Evolutionary conservation across 2,113 vertebrate species (phyloP).

Genomic region (Chauna torquata): DNA sequence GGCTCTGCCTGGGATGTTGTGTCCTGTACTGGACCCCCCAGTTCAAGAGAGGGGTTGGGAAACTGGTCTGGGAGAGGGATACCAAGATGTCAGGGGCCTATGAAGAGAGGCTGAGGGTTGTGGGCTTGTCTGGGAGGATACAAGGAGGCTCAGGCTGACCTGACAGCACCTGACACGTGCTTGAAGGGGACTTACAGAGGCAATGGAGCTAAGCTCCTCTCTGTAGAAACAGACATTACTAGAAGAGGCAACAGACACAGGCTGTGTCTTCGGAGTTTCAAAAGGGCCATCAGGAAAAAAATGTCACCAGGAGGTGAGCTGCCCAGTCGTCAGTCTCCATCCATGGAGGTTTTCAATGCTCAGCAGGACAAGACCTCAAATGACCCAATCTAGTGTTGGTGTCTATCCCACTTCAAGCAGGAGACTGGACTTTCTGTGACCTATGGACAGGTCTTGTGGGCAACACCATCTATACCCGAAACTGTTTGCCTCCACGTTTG

Average conservation of each 20-base stretch:
- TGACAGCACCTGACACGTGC: rapidly evolving
- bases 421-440: background rate
- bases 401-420: background rate
- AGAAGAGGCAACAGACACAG: background rate
- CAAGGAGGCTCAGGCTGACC: background rate
- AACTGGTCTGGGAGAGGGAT: background rate
- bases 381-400: background rate
- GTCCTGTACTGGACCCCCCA: background rate
- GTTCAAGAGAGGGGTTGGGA: background rate
- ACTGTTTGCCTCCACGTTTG: background rate
- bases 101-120: background rate
- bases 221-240: background rate
- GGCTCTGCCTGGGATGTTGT: background rate
- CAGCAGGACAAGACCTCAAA: background rate
- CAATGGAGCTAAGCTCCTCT: background rate
- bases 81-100: background rate
- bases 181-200: background rate
- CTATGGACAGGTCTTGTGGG: background rate
- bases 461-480: background rate
- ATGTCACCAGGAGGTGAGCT: background rate
- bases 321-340: background rate
- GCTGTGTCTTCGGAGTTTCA: background rate
- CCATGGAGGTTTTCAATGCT: background rate
- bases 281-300: background rate
- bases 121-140: background rate